A percentile compares a stretch with the other conserved stretches of the same genome.
These are phyloP conservation scores for Lasioglossum vierecki DNA, from an alignment of 2,888 invertebrate genomes.

Conservation along the genomic window DNA sequence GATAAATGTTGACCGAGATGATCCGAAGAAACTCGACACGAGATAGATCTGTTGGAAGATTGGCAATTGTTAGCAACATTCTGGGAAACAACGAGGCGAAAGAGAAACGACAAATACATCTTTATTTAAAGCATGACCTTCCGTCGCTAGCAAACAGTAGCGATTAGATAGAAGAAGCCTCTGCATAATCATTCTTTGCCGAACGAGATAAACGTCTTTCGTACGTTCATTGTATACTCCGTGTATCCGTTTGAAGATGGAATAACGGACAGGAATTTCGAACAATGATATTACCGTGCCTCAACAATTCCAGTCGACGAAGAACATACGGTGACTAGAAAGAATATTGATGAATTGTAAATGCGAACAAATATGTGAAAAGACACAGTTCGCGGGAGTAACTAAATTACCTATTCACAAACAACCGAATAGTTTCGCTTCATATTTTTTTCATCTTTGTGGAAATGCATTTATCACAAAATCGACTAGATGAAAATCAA, in stretches of 20 bases:
- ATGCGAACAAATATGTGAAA: neutral
- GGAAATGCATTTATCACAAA: too few species aligned
- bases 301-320: neutral
- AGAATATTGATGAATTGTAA: neutral
- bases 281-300: neutral
- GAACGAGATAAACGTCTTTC: slow-evolving; percentile 34
- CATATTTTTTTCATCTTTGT: too few species aligned
- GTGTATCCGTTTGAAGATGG: slow-evolving; percentile 36
- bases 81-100: neutral
- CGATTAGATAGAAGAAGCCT: slow-evolving; percentile 52
- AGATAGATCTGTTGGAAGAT: neutral
- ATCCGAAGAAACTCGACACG: neutral
- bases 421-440: too few species aligned
- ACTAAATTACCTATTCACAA: neutral
- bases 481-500: too few species aligned
- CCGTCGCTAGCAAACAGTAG: slow-evolving; percentile 43
- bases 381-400: neutral
- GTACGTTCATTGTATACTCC: slow-evolving; percentile 34
- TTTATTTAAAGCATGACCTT: slow-evolving; percentile 51
- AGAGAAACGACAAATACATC: slow-evolving; percentile 16
- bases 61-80: neutral
- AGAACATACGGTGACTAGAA: neutral
- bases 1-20: neutral
- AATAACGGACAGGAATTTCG: slow-evolving; percentile 20
- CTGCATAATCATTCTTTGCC: slow-evolving; percentile 53